phyloP scores from a whole-genome alignment of 2,888 invertebrate species.

The Ormyrus thymus region DNA sequence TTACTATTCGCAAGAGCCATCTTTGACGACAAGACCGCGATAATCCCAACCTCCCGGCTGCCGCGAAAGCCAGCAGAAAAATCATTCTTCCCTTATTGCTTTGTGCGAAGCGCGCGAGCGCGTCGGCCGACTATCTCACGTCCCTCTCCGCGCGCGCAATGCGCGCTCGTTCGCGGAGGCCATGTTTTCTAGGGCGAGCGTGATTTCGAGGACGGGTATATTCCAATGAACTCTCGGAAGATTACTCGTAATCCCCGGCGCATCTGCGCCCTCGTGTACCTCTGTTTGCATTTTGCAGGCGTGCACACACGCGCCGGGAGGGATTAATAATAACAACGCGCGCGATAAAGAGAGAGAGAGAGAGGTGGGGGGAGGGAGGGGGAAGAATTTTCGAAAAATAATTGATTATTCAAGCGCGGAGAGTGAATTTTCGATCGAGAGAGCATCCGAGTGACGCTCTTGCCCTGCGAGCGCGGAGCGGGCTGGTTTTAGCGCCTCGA shows the following conservation, averaged over 20 bases:
- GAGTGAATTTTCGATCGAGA: neutral
- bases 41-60: no score
- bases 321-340: no score
- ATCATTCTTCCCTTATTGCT: no score
- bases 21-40: no score
- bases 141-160: neutral
- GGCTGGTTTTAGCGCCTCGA: no score
- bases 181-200: slow-evolving; percentile 24
- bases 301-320: no score
- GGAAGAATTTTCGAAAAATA: neutral
- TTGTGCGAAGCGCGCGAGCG: neutral
- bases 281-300: no score
- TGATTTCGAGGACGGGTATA: slow-evolving; percentile 9
- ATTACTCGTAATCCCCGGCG: slow-evolving; percentile 5
- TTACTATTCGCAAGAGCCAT: no score
- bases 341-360: no score
- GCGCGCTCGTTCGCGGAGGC: neutral
- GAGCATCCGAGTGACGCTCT: neutral
- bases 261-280: no score
- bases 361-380: no score
- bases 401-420: neutral
- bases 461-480: neutral
- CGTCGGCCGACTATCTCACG: neutral
- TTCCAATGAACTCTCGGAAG: slow-evolving; percentile 13
- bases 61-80: no score